Evolutionary conservation across 2,888 invertebrate genomes (phyloP).

Genomic region (Bimastos eiseni): DNA sequence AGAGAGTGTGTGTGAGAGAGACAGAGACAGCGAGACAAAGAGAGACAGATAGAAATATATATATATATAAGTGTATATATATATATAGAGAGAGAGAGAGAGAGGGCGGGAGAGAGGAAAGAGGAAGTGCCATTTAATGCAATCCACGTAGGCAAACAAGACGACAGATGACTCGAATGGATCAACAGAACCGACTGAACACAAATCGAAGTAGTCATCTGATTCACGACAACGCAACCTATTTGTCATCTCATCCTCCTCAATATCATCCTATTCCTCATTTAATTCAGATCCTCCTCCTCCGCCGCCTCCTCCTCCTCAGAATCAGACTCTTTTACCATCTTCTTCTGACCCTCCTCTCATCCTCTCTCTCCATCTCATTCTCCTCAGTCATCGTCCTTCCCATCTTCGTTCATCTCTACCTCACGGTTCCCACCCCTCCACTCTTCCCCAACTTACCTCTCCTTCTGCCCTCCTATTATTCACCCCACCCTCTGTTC

Average conservation of each 20-base stretch:
- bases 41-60: background rate
- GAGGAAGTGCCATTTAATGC: background rate
- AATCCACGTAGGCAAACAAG: background rate
- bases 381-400: too few species aligned
- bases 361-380: too few species aligned
- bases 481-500: background rate
- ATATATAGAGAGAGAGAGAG: background rate
- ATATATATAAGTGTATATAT: background rate
- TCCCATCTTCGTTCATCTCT: too few species aligned
- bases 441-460: too few species aligned
- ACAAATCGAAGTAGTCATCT: background rate
- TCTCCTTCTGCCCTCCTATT: too few species aligned
- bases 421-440: too few species aligned
- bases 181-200: background rate
- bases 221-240: background rate
- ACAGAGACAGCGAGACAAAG: background rate
- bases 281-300: too few species aligned
- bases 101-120: background rate
- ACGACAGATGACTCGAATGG: conserved; percentile 6
- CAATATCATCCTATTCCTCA: too few species aligned
- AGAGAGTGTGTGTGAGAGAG: too few species aligned
- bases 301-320: too few species aligned
- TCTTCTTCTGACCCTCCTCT: too few species aligned
- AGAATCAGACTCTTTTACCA: too few species aligned
- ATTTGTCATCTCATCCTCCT: background rate